Conservation (phyloP, 2,888 invertebrate genomes). For the Drosophila seclusa region DNA sequence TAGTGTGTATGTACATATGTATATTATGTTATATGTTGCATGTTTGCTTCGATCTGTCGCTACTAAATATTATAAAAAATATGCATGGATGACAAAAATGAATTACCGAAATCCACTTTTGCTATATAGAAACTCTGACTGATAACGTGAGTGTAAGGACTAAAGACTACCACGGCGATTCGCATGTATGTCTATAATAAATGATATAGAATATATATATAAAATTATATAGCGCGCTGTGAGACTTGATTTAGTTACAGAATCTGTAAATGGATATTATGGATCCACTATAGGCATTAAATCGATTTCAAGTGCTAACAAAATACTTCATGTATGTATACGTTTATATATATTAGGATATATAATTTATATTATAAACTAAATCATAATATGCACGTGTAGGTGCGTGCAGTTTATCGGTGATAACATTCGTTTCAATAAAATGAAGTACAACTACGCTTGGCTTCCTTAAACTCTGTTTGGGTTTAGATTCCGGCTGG, state of each 20-base stretch:
- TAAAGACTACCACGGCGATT: conserved; percentile 50
- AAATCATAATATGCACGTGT: conserved; percentile 35
- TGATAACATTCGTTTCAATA: conserved; percentile 60
- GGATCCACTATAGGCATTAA: conserved; percentile 70
- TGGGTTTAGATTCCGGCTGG: conserved; percentile 7
- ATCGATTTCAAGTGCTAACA: conserved; percentile 72
- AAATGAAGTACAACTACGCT: conserved; percentile 35
- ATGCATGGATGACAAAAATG: conserved; percentile 45
- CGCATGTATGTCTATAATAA: conserved; percentile 23
- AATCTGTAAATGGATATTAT: conserved; percentile 58
- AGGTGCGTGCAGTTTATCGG: conserved; percentile 50
- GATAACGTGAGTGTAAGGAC: conserved; percentile 65
- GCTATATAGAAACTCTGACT: conserved; percentile 72
- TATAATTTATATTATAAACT: conserved; percentile 10
- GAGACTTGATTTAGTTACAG: conserved; percentile 74
- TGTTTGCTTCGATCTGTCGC: conserved; percentile 25
- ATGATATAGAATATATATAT: conserved; percentile 30
- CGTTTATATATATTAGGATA: conserved; percentile 38
- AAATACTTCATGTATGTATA: conserved; percentile 66
- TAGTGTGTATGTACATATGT: conserved; percentile 22
- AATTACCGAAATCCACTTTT: conserved; percentile 41
- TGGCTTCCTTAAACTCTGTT: conserved; percentile 36
- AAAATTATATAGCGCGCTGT: conserved; percentile 63
- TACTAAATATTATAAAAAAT: conserved; percentile 54
- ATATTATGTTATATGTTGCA: conserved; percentile 23